These are phyloP conservation scores for Cyprinella venusta DNA, from an alignment of 2,797 vertebrate species.

Conservation along the genomic window DNA sequence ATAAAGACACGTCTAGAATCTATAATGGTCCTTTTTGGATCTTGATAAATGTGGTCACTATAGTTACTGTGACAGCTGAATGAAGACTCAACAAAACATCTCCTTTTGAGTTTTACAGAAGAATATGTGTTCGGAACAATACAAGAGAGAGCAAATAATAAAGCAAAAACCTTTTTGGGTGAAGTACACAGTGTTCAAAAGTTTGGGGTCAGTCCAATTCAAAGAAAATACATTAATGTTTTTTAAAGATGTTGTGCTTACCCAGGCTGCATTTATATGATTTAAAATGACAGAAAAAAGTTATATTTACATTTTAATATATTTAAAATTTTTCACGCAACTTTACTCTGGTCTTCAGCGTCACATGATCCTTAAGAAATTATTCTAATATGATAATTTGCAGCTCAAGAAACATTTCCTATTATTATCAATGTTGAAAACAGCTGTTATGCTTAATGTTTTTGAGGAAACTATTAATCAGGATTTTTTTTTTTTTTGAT, in stretches of 20 bases:
- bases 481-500: neutral
- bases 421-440: slow-evolving; percentile 5
- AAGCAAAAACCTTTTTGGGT: neutral
- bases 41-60: neutral
- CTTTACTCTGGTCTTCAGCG: neutral
- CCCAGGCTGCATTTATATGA: too few relatives aligned
- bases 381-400: neutral
- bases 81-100: too few relatives aligned
- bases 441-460: neutral
- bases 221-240: neutral
- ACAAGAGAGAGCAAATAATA: neutral
- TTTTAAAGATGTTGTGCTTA: neutral
- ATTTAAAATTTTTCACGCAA: too few relatives aligned
- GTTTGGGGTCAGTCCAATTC: neutral
- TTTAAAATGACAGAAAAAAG: neutral
- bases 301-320: neutral
- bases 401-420: neutral
- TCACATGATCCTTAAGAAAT: neutral
- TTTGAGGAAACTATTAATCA: neutral
- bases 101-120: neutral
- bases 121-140: neutral
- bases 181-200: neutral
- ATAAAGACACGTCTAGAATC: neutral
- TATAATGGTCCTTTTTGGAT: neutral
- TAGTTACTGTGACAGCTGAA: neutral